Evolutionary conservation across 2,888 invertebrate species (phyloP).

Genomic region (Dysmachus trigonus): DNA sequence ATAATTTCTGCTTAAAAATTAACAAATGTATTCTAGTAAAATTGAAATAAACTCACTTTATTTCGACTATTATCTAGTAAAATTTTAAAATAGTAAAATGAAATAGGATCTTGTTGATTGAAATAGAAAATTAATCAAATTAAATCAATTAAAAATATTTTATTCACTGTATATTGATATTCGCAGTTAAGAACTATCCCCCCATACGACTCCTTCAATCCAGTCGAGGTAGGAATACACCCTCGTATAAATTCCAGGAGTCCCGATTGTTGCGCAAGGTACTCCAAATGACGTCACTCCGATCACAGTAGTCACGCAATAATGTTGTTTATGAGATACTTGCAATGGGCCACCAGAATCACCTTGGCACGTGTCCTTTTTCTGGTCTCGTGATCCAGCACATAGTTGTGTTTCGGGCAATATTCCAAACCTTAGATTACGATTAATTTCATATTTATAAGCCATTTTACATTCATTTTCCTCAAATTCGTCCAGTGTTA

Average conservation of each 20-base stretch:
- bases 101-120: too few relatives aligned
- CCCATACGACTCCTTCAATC: slow-evolving; percentile 71
- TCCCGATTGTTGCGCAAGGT: slow-evolving; percentile 61
- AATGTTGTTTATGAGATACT: slow-evolving; percentile 55
- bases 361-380: slow-evolving; percentile 69
- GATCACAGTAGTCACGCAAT: slow-evolving; percentile 65
- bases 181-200: not conserved
- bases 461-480: slow-evolving; percentile 60
- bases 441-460: slow-evolving; percentile 50
- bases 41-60: too few relatives aligned
- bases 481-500: slow-evolving; percentile 64
- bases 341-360: slow-evolving; percentile 75
- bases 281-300: slow-evolving; percentile 67
- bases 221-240: slow-evolving; percentile 68
- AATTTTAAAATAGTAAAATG: too few relatives aligned
- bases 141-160: not conserved
- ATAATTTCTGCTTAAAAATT: too few relatives aligned
- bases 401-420: slow-evolving; percentile 66
- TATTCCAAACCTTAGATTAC: slow-evolving; percentile 63
- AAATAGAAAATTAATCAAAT: too few relatives aligned
- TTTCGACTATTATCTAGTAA: too few relatives aligned
- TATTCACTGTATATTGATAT: not conserved
- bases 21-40: too few relatives aligned
- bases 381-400: slow-evolving; percentile 64
- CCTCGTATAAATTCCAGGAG: slow-evolving; percentile 71